phyloP scores from a whole-genome alignment of 2,888 invertebrate genomes.

The Linnaemya tessellans region DNA sequence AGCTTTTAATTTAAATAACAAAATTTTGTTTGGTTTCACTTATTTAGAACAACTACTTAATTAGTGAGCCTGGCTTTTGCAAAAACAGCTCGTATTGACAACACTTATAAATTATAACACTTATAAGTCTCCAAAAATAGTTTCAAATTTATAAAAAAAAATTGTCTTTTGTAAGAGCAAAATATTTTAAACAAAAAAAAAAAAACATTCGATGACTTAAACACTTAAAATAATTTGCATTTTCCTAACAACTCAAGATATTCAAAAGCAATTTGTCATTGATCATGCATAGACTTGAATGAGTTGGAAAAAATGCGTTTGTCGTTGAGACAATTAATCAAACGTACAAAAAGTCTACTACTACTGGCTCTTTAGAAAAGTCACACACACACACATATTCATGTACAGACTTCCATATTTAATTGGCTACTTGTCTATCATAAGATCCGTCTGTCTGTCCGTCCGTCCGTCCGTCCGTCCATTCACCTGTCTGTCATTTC shows the following conservation, averaged over 20 bases:
- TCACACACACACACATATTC: background rate
- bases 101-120: too few species aligned
- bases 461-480: background rate
- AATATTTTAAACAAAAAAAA: too few species aligned
- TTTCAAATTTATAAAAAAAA: background rate
- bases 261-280: constrained; percentile 33
- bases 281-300: constrained; percentile 37
- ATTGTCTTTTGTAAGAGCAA: too few species aligned
- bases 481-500: constrained; percentile 8
- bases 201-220: constrained; percentile 3
- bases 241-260: background rate
- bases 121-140: background rate
- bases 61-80: too few species aligned
- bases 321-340: background rate
- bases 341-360: background rate
- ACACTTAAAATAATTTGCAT: constrained; percentile 32
- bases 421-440: constrained; percentile 13
- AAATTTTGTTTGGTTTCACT: too few species aligned
- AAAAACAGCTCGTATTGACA: too few species aligned
- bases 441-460: background rate
- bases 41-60: too few species aligned
- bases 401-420: background rate
- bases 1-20: too few species aligned
- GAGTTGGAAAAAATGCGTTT: constrained; percentile 44
- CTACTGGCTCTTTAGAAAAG: background rate